Base-by-base conservation (phyloP, 1,140 invertebrate genomes). In the Macrobrachium rosenbergii region DNA sequence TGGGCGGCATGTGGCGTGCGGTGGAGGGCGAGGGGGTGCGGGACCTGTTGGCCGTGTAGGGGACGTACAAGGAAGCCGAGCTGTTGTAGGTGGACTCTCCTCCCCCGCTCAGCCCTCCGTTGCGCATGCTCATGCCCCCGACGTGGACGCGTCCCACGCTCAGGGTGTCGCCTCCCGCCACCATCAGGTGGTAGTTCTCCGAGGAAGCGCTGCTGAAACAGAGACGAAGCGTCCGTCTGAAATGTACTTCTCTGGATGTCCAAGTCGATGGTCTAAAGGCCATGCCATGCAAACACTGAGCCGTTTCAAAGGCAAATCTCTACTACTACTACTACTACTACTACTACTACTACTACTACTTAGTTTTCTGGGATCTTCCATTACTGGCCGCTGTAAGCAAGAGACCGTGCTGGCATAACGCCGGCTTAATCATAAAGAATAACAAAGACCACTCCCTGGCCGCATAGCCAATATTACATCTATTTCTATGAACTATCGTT, bases 31-130 rank as follows among this genome's bases (percentile, higher is more conserved):
- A 77, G 43, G 75, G 75, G 16, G 82, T 73, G 82, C 63, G 52
- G 5, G 45, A 62, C 62, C 81, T 11, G 6, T n/a, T 67, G 45
- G 84, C 76, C 11, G 52, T 43, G 10, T 83, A 72, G 8, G 82
- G 52, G 6, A 83, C 52, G 82, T 69, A 69, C 11, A 73, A 23
- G 37, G 82, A 69, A 37, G 63, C 60, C 7, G 67, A 80, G 45
- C 80, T 82, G 52, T 81, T 75, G n/a, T 82, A 60, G 43, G 72
- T 58, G 73, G 58, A 72, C 28, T 67, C 81, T 28, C 73, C 83
- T 17, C 19, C 73, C 62, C 83, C 82, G 77, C 87, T 83, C 79
- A 58, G 23, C 0, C 78, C n/a, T 28, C 78, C 78, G n/a, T 45
- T 64, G 14, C 59, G 17, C 69, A 72, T 43, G 69, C 69, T 43